Evolutionary conservation across 2,888 invertebrate species (phyloP).

Genomic region (Sceliomorpha sp.): DNA sequence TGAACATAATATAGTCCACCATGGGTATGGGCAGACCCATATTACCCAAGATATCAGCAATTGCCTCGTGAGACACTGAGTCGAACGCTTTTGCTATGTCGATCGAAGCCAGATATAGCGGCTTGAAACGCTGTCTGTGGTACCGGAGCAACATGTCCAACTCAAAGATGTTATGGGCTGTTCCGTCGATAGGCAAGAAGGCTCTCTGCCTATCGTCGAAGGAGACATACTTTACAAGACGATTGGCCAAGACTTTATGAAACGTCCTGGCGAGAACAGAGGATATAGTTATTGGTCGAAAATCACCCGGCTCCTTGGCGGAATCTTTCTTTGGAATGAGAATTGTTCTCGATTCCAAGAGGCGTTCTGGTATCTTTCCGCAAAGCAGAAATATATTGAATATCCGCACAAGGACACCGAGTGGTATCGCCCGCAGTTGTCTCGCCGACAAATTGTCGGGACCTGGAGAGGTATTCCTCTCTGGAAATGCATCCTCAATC

Average conservation of each 20-base stretch:
- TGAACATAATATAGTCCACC: conserved; percentile 5
- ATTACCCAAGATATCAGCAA: no score
- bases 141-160: no score
- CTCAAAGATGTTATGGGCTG: no score
- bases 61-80: conserved; percentile 4
- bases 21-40: no score
- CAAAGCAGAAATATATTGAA: conserved; percentile 37
- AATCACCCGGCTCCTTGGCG: conserved; percentile 4
- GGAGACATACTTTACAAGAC: no score
- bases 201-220: conserved; percentile 53
- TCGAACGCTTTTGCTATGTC: conserved; percentile 2
- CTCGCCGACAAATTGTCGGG: no score
- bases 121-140: no score
- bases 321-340: conserved; percentile 18
- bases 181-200: conserved; percentile 28
- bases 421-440: no score
- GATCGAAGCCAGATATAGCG: not conserved
- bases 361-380: not conserved
- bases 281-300: conserved; percentile 14
- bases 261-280: conserved; percentile 1
- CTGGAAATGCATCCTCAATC: no score
- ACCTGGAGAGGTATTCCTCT: no score
- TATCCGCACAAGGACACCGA: no score
- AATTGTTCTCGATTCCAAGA: conserved; percentile 4
- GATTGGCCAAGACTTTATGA: conserved; percentile 9